Evolutionary conservation across 2,797 vertebrate genomes (phyloP).

Genomic region (Sphenodon punctatus): DNA sequence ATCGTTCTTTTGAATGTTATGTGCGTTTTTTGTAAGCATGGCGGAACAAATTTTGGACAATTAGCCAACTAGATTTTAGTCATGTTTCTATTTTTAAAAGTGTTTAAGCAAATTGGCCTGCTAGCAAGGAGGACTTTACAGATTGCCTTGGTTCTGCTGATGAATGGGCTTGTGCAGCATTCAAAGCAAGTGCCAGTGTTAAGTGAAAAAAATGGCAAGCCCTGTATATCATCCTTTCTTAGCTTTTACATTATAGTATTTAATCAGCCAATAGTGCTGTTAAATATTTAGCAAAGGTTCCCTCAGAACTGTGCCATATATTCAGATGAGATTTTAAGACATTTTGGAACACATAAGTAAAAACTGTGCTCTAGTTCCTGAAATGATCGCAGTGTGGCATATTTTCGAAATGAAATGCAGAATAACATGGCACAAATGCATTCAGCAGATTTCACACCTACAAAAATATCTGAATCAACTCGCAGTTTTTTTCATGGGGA

Average conservation of each 20-base stretch:
- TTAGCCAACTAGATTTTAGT: conserved; percentile 67
- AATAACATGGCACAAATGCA: conserved; percentile 14
- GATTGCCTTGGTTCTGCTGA: conserved; percentile 64
- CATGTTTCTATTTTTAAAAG: conserved; percentile 63
- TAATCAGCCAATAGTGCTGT: conserved; percentile 63
- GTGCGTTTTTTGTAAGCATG: conserved; percentile 19
- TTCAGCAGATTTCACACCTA: conserved; percentile 42
- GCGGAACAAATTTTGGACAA: conserved; percentile 51
- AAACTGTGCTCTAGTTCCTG: conserved; percentile 44
- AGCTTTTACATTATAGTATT: conserved; percentile 49
- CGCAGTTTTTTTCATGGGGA: conserved; percentile 25
- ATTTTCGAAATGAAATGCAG: conserved; percentile 54
- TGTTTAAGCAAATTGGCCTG: conserved; percentile 61
- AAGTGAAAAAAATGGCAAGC: conserved; percentile 44
- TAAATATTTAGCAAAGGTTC: conserved; percentile 72
- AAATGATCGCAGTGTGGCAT: conserved; percentile 7
- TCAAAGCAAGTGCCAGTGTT: conserved; percentile 59
- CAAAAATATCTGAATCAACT: conserved; percentile 39
- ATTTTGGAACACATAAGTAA: conserved; percentile 62
- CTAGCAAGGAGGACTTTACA: conserved; percentile 65
- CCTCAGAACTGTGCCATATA: conserved; percentile 48
- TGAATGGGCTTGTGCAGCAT: conserved; percentile 53
- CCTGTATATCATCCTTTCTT: conserved; percentile 47
- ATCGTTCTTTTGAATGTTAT: conserved; percentile 48
- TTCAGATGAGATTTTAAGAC: conserved; percentile 65